Conservation (phyloP, 1,140 invertebrate genomes). For the Brachionus rotundiformis region DNA sequence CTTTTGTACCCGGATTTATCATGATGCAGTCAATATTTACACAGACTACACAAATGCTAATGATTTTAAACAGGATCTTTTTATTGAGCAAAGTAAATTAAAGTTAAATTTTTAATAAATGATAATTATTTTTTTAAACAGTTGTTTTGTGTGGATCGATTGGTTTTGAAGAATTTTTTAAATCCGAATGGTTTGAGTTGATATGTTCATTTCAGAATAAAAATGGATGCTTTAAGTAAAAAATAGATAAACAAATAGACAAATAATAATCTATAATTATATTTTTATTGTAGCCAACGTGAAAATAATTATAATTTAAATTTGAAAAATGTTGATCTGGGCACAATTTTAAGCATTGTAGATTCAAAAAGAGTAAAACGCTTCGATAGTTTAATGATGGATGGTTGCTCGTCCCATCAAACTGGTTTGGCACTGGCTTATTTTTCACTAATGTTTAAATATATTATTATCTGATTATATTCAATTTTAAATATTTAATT, state of each 20-base stretch:
- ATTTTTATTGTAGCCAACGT: background rate
- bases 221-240: constrained; percentile 45
- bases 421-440: constrained; percentile 31
- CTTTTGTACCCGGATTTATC: constrained; percentile 15
- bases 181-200: background rate
- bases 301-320: background rate
- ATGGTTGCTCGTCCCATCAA: constrained; percentile 32
- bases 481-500: too few species aligned
- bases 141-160: constrained; percentile 28
- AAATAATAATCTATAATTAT: too few species aligned
- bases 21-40: background rate
- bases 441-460: constrained; percentile 21
- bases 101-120: background rate
- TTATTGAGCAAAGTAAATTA: constrained; percentile 47
- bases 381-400: constrained; percentile 31
- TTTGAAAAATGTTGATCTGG: background rate
- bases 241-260: too few species aligned
- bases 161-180: constrained; percentile 41
- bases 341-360: background rate
- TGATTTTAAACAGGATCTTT: constrained; percentile 38
- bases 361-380: background rate
- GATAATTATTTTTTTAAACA: background rate
- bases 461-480: background rate
- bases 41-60: background rate
- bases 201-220: constrained; percentile 3